phyloP scores from a whole-genome alignment of 2,113 vertebrate species.

The Colaptes auratus region DNA sequence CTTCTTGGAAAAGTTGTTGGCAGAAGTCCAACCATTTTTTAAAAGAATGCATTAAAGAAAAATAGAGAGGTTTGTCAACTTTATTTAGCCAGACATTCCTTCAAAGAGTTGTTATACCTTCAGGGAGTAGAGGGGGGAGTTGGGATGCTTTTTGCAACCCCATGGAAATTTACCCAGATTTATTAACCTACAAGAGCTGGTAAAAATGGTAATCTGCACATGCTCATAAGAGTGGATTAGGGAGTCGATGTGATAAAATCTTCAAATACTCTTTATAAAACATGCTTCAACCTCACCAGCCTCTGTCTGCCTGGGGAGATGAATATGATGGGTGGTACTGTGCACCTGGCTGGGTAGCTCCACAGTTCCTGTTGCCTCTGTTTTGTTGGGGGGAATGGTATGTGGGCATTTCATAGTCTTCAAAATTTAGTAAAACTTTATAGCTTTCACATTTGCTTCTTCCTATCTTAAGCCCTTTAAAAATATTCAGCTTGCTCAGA shows the following conservation, averaged over 20 bases:
- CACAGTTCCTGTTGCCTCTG: background rate
- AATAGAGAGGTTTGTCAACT: conserved; percentile 24
- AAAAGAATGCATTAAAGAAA: background rate
- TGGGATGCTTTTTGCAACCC: background rate
- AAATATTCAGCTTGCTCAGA: background rate
- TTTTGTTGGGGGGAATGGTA: background rate
- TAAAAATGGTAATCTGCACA: background rate
- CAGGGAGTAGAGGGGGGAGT: background rate
- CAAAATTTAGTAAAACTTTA: background rate
- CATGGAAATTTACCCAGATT: background rate
- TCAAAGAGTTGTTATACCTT: conserved; percentile 15
- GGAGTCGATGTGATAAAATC: conserved; percentile 36
- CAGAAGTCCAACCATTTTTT: background rate
- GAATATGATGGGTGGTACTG: background rate
- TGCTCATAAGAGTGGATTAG: background rate
- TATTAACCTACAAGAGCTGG: background rate
- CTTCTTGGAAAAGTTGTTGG: background rate
- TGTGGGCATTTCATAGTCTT: background rate
- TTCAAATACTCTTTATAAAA: background rate
- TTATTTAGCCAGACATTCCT: conserved; percentile 10
- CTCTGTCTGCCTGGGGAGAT: conserved; percentile 12
- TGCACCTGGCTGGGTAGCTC: background rate
- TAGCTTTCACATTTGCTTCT: background rate
- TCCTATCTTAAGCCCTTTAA: background rate
- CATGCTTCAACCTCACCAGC: background rate